Conservation (phyloP, 2,888 invertebrate genomes). For the Acheta domesticus region DNA sequence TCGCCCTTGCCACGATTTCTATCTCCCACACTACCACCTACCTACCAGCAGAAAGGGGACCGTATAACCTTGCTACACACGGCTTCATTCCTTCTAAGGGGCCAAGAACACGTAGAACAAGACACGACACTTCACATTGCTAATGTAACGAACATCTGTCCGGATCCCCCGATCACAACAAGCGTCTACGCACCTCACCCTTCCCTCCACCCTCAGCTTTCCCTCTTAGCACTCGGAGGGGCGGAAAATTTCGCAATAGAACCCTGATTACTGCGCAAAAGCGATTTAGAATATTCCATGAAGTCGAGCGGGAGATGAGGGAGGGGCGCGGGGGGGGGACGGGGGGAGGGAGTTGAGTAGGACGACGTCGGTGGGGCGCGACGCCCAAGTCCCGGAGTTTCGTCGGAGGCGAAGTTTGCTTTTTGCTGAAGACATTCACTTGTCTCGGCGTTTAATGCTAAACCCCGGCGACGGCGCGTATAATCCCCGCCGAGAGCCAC, state of each 20-base stretch:
- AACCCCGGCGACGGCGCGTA: background rate
- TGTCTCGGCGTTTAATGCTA: slow-evolving; percentile 18
- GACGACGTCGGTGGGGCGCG: background rate
- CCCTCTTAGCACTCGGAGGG: background rate
- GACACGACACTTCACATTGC: background rate
- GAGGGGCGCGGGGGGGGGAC: background rate
- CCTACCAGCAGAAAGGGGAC: too few species aligned
- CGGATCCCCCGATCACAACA: background rate
- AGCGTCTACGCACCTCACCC: background rate
- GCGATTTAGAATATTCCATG: slow-evolving; percentile 10
- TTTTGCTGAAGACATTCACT: slow-evolving; percentile 8
- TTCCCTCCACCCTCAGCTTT: background rate
- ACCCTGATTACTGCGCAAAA: slow-evolving; percentile 6
- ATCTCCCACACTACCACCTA: too few species aligned
- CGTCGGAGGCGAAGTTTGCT: slow-evolving; percentile 10
- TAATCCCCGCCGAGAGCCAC: background rate
- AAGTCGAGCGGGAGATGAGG: background rate
- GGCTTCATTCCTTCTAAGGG: background rate
- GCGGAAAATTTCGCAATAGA: slow-evolving; percentile 7
- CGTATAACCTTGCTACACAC: background rate
- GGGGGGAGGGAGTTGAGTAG: background rate
- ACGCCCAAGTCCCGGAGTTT: background rate
- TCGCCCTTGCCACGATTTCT: too few species aligned
- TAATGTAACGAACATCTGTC: background rate
- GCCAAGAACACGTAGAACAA: background rate